These are phyloP conservation scores for Diaperis boleti DNA, from an alignment of 2,888 invertebrate genomes.

Conservation along the genomic window DNA sequence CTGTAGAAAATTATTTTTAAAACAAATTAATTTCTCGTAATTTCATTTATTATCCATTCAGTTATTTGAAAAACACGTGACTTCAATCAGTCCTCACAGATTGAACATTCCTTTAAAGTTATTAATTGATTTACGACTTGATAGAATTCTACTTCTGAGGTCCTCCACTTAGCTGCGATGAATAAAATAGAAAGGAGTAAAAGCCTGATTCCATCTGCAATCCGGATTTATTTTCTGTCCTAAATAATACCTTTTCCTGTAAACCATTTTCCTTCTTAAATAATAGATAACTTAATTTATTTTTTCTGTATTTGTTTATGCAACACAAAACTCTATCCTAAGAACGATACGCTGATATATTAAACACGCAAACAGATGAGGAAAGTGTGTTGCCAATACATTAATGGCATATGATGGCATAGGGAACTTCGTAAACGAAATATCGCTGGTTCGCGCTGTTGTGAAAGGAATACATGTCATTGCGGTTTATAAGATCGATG, in stretches of 20 bases:
- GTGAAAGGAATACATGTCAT: constrained; percentile 10
- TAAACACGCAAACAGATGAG: constrained; percentile 38
- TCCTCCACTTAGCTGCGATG: background rate
- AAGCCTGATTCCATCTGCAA: constrained; percentile 17
- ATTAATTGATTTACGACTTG: background rate
- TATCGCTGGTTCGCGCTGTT: constrained; percentile 18
- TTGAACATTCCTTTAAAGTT: too few species aligned
- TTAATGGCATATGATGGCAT: constrained; percentile 30
- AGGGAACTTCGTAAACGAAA: constrained; percentile 27
- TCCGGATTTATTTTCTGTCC: constrained; percentile 36
- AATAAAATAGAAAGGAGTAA: background rate
- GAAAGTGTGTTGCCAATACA: constrained; percentile 34
- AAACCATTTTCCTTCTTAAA: constrained; percentile 28
- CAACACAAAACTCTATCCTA: too few species aligned
- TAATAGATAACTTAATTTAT: constrained; percentile 37
- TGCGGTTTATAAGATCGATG: constrained; percentile 7
- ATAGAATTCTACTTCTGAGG: background rate
- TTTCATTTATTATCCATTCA: too few species aligned
- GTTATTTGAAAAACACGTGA: background rate
- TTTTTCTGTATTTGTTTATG: background rate
- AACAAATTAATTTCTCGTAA: too few species aligned
- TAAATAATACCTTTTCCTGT: constrained; percentile 25
- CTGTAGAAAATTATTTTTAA: too few species aligned
- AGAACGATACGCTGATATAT: constrained; percentile 32
- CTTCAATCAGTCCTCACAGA: background rate